Conservation (phyloP, 2,797 vertebrate species). For the Merluccius polli region DNA sequence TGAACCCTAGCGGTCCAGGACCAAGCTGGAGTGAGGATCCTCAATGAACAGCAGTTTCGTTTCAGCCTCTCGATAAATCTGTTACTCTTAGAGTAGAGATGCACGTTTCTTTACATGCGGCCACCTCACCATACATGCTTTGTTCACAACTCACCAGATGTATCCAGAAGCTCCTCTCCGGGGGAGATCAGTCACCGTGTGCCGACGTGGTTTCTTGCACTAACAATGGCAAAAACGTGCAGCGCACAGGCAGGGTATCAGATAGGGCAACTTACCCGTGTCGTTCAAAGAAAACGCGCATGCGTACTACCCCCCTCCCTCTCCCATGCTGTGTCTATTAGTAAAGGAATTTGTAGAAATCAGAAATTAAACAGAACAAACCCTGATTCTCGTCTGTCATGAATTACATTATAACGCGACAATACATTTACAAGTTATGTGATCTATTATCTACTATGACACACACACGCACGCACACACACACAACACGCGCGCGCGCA, state of each 20-base stretch:
- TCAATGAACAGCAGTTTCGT: too few species aligned
- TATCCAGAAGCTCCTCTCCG: background rate
- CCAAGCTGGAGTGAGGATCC: background rate
- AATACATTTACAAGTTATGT: background rate
- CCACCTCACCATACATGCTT: background rate
- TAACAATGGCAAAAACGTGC: background rate
- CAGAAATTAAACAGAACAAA: conserved; percentile 19
- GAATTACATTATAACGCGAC: background rate
- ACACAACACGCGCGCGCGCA: background rate
- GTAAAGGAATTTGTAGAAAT: background rate
- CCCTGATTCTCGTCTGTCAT: background rate
- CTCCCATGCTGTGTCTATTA: background rate
- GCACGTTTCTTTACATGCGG: background rate
- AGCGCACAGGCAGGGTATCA: conserved; percentile 32
- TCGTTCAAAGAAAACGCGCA: conserved; percentile 32
- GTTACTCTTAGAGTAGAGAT: too few species aligned
- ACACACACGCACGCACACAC: background rate
- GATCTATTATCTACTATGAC: background rate
- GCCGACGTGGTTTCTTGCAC: background rate
- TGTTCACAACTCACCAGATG: background rate
- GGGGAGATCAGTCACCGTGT: background rate
- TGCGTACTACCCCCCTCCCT: conserved; percentile 29
- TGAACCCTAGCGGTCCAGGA: conserved; percentile 1
- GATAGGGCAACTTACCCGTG: conserved; percentile 17
- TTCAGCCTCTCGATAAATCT: too few species aligned